A percentile compares a stretch with the other conserved stretches of the same genome.
Evolutionary conservation across 2,113 vertebrate species (phyloP).

Genomic region (Cisticola juncidis): DNA sequence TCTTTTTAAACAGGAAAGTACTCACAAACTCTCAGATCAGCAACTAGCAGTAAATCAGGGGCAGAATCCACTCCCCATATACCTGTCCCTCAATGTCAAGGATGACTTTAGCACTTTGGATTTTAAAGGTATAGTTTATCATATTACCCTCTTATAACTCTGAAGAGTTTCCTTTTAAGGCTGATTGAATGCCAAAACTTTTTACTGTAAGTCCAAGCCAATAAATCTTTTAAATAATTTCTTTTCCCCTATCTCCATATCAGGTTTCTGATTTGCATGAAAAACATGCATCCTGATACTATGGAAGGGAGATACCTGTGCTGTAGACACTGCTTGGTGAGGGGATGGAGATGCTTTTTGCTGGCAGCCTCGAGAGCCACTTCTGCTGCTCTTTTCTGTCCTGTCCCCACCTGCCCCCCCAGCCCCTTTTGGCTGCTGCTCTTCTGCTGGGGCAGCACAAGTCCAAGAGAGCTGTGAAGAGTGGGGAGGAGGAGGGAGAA

Average conservation of each 20-base stretch:
- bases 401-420: accelerated
- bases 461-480: neutral
- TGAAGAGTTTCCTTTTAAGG: neutral
- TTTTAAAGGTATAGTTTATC: conserved; percentile 65
- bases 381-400: neutral
- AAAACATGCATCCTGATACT: neutral
- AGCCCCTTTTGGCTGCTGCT: neutral
- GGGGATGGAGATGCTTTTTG: neutral
- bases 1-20: conserved; percentile 47
- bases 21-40: conserved; percentile 79
- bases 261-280: neutral
- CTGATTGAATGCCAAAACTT: neutral
- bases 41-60: conserved; percentile 75
- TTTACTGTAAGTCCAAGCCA: neutral
- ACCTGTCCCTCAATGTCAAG: conserved; percentile 82
- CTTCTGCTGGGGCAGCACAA: neutral
- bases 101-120: conserved; percentile 66
- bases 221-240: neutral
- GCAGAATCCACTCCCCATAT: conserved; percentile 86
- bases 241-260: neutral
- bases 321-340: neutral
- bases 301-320: neutral
- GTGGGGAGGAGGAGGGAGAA: neutral
- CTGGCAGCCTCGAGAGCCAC: neutral
- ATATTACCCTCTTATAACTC: neutral